phyloP scores from a whole-genome alignment of 2,113 vertebrate genomes.

The Cariama cristata region DNA sequence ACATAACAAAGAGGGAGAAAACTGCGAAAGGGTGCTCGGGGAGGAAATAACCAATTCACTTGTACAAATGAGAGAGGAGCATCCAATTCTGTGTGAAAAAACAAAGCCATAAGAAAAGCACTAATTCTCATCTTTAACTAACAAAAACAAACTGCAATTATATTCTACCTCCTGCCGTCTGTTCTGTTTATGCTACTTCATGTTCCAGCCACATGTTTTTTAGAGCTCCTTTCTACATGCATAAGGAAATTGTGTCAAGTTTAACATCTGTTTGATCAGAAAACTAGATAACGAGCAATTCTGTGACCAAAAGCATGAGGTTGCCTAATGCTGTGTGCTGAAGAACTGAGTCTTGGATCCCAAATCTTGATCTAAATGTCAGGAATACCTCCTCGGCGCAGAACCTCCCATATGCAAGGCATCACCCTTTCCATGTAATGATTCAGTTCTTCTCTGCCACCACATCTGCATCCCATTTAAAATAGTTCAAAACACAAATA shows the following conservation, averaged over 20 bases:
- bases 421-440: slow-evolving; percentile 23
- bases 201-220: slow-evolving; percentile 14
- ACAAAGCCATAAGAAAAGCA: slow-evolving; percentile 7
- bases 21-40: rapidly evolving
- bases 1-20: background rate
- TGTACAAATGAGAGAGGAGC: background rate
- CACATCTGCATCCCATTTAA: slow-evolving; percentile 48
- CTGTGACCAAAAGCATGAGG: background rate
- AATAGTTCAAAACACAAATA: slow-evolving; percentile 16
- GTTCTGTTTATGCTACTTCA: slow-evolving; percentile 35
- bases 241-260: slow-evolving; percentile 31
- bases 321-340: background rate
- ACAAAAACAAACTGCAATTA: slow-evolving; percentile 53
- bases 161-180: slow-evolving; percentile 49
- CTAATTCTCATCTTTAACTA: slow-evolving; percentile 52
- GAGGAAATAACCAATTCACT: background rate
- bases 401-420: background rate
- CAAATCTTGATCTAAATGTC: background rate
- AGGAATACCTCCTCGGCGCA: background rate
- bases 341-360: background rate
- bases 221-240: background rate
- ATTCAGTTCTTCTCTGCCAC: background rate
- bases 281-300: slow-evolving; percentile 16
- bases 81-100: background rate
- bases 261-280: slow-evolving; percentile 38